Evolutionary conservation across 2,797 vertebrate genomes (phyloP).

Genomic region (Chrysocyon brachyurus): DNA sequence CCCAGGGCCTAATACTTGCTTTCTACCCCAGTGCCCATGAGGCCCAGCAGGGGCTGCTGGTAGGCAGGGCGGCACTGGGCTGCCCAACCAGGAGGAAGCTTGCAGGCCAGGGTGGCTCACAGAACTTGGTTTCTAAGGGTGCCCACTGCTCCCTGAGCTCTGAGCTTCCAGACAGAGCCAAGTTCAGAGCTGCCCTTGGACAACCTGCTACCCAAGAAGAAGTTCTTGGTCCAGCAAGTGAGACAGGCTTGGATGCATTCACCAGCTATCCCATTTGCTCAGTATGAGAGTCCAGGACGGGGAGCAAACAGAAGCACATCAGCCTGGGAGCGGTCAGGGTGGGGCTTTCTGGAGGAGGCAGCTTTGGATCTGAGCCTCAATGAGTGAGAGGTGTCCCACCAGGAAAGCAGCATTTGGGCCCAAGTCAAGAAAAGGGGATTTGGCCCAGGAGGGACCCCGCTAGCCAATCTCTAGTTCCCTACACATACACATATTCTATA

Average conservation of each 20-base stretch:
- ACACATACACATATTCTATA: not conserved
- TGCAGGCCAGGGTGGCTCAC: not conserved
- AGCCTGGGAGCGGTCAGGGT: not conserved
- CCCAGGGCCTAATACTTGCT: not conserved
- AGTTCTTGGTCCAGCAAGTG: not conserved
- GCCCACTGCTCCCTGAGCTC: not conserved
- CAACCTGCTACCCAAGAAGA: not conserved
- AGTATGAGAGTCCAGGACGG: not conserved
- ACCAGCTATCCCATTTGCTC: not conserved
- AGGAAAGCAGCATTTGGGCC: not conserved
- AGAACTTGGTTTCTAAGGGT: not conserved
- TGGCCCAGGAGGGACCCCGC: not conserved
- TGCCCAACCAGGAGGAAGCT: not conserved
- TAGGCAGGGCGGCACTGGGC: not conserved
- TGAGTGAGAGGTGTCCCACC: not conserved
- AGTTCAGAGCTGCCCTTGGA: not conserved
- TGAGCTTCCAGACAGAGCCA: not conserved
- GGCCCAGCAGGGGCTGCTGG: not conserved
- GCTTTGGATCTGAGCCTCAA: not conserved
- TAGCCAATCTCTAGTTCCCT: not conserved
- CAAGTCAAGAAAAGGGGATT: not conserved
- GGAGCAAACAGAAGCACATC: not conserved
- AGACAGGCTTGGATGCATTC: not conserved
- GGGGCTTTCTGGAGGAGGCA: conserved; percentile 1
- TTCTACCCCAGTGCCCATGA: not conserved